phyloP scores from a whole-genome alignment of 2,888 invertebrate genomes.

The Cylindroiulus punctatus region DNA sequence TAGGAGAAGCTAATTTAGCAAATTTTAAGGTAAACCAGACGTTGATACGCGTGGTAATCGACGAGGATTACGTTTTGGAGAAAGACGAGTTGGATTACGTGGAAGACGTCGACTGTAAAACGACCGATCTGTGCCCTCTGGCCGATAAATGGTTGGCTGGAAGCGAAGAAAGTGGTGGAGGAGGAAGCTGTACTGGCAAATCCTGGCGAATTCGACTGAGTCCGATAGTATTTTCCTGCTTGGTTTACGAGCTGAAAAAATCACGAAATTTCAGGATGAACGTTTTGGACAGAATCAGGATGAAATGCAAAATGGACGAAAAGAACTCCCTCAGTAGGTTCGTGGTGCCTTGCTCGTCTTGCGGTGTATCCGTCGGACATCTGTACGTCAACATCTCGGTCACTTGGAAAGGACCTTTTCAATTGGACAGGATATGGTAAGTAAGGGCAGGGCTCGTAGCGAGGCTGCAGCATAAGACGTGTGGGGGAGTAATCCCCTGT shows the following conservation, averaged over 20 bases:
- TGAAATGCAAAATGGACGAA: too few relatives aligned
- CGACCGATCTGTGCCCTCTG: not conserved
- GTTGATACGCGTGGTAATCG: not conserved
- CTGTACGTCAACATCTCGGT: too few relatives aligned
- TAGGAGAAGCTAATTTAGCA: not conserved
- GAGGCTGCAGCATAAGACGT: too few relatives aligned
- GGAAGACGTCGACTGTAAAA: not conserved
- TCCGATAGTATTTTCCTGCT: not conserved
- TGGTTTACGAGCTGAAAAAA: not conserved
- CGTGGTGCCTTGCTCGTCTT: too few relatives aligned
- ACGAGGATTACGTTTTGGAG: not conserved
- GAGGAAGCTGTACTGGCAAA: not conserved
- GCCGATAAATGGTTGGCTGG: not conserved
- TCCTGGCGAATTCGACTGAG: not conserved
- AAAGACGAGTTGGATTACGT: not conserved
- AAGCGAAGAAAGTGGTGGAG: not conserved
- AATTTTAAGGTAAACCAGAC: not conserved
- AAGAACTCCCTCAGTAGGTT: too few relatives aligned
- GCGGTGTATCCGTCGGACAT: too few relatives aligned
- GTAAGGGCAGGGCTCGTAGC: too few relatives aligned
- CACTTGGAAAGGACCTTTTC: too few relatives aligned
- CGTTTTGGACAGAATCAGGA: too few relatives aligned
- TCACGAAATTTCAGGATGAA: not conserved
- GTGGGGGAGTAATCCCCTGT: too few relatives aligned
- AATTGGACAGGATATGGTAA: too few relatives aligned